Percentiles rank a stretch among this genome's conserved stretches.
These are phyloP conservation scores for Anolis apletophallus DNA, from an alignment of 2,797 vertebrate genomes.

Conservation along the genomic window DNA sequence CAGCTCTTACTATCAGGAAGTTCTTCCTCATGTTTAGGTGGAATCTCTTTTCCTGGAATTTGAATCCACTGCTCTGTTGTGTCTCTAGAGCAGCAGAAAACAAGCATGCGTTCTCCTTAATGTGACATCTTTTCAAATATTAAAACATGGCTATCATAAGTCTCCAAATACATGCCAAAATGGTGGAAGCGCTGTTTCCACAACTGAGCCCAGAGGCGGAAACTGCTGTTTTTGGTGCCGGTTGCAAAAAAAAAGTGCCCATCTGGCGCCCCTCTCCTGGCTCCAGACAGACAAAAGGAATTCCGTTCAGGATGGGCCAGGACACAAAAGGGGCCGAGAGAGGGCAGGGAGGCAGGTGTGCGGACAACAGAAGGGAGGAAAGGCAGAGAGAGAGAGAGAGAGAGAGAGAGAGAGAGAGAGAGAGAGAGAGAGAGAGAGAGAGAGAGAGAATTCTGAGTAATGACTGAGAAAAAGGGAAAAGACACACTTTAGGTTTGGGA, in stretches of 20 bases:
- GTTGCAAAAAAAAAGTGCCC: background rate
- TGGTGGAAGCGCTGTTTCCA: conserved; percentile 56
- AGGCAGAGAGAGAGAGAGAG: background rate
- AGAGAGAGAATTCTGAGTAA: background rate
- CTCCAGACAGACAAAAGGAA: conserved; percentile 31
- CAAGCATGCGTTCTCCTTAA: too few relatives aligned
- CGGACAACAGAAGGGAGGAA: background rate
- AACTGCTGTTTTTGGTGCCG: conserved; percentile 31
- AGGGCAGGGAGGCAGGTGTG: background rate
- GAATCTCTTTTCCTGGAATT: too few relatives aligned
- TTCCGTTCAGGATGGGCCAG: background rate
- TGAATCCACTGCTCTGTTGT: too few relatives aligned
- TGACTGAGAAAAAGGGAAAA: background rate
- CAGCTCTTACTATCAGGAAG: too few relatives aligned
- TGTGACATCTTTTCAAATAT: too few relatives aligned
- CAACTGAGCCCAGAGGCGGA: conserved; percentile 27
- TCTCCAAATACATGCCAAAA: background rate
- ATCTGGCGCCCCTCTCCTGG: background rate
- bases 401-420: conserved; percentile 33
- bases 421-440: conserved; percentile 17
- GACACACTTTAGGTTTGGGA: background rate
- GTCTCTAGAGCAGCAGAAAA: too few relatives aligned
- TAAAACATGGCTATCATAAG: too few relatives aligned
- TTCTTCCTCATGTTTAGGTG: too few relatives aligned
- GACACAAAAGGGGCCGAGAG: background rate